phyloP scores from a whole-genome alignment of 1,140 invertebrate species.

The Drosophila rufa region DNA sequence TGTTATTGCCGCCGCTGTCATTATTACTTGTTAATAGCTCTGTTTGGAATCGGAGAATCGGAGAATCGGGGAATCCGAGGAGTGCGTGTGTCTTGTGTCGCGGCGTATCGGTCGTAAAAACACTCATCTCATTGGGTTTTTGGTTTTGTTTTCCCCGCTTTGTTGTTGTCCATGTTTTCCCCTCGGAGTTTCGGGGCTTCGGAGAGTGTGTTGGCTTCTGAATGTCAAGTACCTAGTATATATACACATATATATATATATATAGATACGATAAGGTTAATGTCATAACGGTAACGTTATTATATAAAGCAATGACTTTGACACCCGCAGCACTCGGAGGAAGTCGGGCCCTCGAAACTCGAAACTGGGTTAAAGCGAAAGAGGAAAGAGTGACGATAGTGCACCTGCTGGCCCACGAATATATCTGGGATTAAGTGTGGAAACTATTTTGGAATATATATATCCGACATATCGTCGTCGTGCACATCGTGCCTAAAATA shows the following conservation, averaged over 20 bases:
- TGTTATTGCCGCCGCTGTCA: constrained; percentile 46
- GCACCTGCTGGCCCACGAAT: neutral
- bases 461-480: neutral
- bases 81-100: constrained; percentile 27
- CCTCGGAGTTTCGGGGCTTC: constrained; percentile 12
- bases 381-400: neutral
- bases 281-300: constrained; percentile 66
- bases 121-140: constrained; percentile 10
- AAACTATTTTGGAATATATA: constrained; percentile 3
- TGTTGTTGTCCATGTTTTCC: constrained; percentile 3
- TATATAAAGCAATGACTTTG: constrained; percentile 73
- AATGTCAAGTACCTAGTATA: constrained; percentile 76
- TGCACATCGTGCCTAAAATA: constrained; percentile 5
- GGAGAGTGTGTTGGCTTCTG: constrained; percentile 29
- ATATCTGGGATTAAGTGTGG: neutral
- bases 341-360: constrained; percentile 8
- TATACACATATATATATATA: neutral
- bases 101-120: constrained; percentile 73
- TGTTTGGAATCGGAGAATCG: constrained; percentile 30
- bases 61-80: constrained; percentile 7
- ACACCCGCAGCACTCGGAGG: constrained; percentile 57
- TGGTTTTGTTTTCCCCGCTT: neutral
- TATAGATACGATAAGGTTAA: constrained; percentile 67
- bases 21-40: constrained; percentile 81
- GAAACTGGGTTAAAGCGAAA: constrained; percentile 13